Percentiles rank a stretch among this genome's conserved stretches.
phyloP scores from a whole-genome alignment of 2,888 invertebrate genomes.

The Dasysyrphus albostriatus region DNA sequence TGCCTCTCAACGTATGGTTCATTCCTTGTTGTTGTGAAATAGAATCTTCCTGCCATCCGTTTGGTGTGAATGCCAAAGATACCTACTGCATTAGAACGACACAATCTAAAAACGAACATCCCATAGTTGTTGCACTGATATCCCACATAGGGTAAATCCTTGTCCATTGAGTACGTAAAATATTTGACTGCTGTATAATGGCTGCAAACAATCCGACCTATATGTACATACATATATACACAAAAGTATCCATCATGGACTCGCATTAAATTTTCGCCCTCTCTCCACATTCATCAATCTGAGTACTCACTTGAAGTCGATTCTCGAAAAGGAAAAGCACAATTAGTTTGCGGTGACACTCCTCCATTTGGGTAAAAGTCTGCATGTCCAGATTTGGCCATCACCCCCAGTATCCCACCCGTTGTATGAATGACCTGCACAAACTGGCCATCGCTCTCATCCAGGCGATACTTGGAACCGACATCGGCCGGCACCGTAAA shows the following conservation, averaged over 20 bases:
- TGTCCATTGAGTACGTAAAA: constrained; percentile 82
- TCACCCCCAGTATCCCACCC: constrained; percentile 81
- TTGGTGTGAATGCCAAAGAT: constrained; percentile 82
- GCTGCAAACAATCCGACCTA: constrained; percentile 82
- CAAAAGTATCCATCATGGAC: constrained; percentile 21
- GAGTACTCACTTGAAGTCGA: constrained; percentile 80
- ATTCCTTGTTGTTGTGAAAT: constrained; percentile 78
- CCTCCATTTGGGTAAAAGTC: constrained; percentile 83
- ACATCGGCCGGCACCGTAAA: constrained; percentile 82
- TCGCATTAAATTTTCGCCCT: constrained; percentile 31
- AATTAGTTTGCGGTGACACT: constrained; percentile 81
- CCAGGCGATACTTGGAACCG: constrained; percentile 80
- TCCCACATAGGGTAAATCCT: constrained; percentile 80
- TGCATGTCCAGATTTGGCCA: constrained; percentile 81
- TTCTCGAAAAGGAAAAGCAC: constrained; percentile 79
- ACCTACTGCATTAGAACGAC: constrained; percentile 78
- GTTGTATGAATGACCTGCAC: constrained; percentile 83
- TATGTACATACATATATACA: constrained; percentile 55
- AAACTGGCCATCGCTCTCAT: constrained; percentile 81
- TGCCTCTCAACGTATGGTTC: constrained; percentile 62
- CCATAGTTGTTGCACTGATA: constrained; percentile 80
- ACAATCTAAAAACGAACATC: constrained; percentile 78
- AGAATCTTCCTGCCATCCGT: constrained; percentile 79
- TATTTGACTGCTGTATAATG: constrained; percentile 82
- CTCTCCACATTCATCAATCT: constrained; percentile 59